phyloP scores from a whole-genome alignment of 1,140 invertebrate species.

The Drosophila oshimai region DNA sequence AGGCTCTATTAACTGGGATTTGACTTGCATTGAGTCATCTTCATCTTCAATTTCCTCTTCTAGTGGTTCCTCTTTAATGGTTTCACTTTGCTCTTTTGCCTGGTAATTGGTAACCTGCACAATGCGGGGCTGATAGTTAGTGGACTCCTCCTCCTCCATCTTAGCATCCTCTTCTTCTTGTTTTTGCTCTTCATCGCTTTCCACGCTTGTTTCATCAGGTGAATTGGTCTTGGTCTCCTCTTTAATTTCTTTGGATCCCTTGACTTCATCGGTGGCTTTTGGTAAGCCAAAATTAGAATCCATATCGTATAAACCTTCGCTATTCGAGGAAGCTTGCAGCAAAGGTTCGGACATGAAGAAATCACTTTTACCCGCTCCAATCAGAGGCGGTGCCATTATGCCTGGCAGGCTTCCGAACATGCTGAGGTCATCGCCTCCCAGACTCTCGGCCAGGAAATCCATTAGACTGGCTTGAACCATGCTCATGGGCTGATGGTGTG shows the following conservation, averaged over 20 bases:
- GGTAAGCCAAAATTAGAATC: conserved; percentile 46
- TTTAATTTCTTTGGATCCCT: neutral
- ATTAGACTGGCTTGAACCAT: conserved; percentile 73
- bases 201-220: neutral
- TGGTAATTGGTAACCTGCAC: conserved; percentile 78
- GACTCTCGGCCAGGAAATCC: conserved; percentile 75
- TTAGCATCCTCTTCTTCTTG: neutral
- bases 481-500: conserved; percentile 46
- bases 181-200: conserved; percentile 33
- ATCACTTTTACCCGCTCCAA: conserved; percentile 59
- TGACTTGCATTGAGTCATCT: neutral
- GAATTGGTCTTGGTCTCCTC: neutral
- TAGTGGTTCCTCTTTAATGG: conserved; percentile 41
- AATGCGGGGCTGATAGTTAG: conserved; percentile 62
- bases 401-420: conserved; percentile 53
- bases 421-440: conserved; percentile 64
- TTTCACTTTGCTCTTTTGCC: conserved; percentile 15
- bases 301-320: conserved; percentile 45
- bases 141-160: neutral
- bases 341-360: conserved; percentile 62
- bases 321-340: conserved; percentile 43
- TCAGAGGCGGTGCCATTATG: conserved; percentile 59
- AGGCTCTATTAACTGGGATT: conserved; percentile 2
- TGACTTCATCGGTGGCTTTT: neutral
- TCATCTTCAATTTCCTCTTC: conserved; percentile 32